Evolutionary conservation across 2,888 invertebrate genomes (phyloP).

Genomic region (Megamerina dolium): DNA sequence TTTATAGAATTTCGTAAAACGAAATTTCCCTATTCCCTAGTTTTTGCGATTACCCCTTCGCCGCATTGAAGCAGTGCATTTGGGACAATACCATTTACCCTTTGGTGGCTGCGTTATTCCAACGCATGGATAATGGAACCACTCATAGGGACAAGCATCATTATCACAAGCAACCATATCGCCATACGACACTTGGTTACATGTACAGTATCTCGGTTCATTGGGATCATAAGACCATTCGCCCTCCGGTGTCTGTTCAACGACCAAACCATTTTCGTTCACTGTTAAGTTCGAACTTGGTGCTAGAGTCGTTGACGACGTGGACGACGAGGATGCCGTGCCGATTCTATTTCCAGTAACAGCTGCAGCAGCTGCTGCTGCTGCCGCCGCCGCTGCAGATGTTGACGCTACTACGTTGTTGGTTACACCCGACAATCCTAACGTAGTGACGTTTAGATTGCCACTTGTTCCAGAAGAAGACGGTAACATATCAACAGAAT

Average conservation of each 20-base stretch:
- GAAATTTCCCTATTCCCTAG: no score
- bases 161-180: constrained; percentile 99
- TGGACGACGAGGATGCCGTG: constrained; percentile 13
- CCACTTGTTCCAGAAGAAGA: constrained; percentile 19
- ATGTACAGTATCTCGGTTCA: constrained; percentile 92
- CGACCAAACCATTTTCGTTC: constrained; percentile 40
- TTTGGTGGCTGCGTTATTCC: constrained; percentile 93
- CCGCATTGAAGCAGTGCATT: constrained; percentile 84
- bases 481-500: constrained; percentile 34
- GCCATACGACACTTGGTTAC: constrained; percentile 95
- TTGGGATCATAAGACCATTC: constrained; percentile 95
- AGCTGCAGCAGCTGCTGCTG: constrained; percentile 22
- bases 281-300: constrained; percentile 31
- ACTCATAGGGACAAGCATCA: constrained; percentile 93
- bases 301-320: constrained; percentile 29
- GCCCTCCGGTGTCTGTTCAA: constrained; percentile 54
- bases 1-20: no score
- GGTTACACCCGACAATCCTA: no score
- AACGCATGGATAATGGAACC: constrained; percentile 99
- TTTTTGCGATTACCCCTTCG: constrained; percentile 77
- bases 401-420: constrained; percentile 4
- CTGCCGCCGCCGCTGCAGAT: constrained; percentile 23
- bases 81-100: constrained; percentile 98
- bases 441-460: no score
- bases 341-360: constrained; percentile 28